Conservation (phyloP, 2,797 vertebrate genomes). For the Sebastolobus alascanus region DNA sequence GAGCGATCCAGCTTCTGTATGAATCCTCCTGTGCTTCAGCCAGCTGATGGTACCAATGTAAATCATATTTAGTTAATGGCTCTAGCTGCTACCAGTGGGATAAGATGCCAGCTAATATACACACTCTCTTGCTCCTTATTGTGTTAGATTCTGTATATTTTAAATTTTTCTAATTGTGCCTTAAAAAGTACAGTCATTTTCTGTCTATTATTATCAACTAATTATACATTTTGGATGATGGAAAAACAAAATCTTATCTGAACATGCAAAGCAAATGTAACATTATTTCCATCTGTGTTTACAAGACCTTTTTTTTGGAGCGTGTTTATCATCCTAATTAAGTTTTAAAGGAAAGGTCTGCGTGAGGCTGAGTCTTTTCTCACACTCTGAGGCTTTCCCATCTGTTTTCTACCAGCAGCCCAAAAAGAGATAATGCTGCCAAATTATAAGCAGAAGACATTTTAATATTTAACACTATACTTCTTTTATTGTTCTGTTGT, state of each 20-base stretch:
- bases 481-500: conserved; percentile 13
- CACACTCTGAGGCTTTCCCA: conserved; percentile 44
- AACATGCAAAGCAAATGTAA: conserved; percentile 23
- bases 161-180: background rate
- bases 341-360: conserved; percentile 47
- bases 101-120: background rate
- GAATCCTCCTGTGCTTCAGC: background rate
- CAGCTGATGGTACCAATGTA: background rate
- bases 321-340: conserved; percentile 46
- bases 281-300: conserved; percentile 38
- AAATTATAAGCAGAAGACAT: conserved; percentile 22
- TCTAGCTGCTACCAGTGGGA: background rate
- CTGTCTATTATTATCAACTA: background rate
- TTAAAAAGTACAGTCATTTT: background rate
- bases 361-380: conserved; percentile 31
- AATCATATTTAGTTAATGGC: conserved; percentile 1
- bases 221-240: background rate
- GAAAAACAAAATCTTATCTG: background rate
- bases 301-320: conserved; percentile 32
- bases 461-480: conserved; percentile 9
- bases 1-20: conserved; percentile 1
- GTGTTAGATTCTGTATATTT: background rate
- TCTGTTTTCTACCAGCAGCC: conserved; percentile 46
- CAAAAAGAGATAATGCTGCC: conserved; percentile 33
- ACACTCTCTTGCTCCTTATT: background rate